phyloP scores from a whole-genome alignment of 2,888 invertebrate species.

The Congeria kusceri region DNA sequence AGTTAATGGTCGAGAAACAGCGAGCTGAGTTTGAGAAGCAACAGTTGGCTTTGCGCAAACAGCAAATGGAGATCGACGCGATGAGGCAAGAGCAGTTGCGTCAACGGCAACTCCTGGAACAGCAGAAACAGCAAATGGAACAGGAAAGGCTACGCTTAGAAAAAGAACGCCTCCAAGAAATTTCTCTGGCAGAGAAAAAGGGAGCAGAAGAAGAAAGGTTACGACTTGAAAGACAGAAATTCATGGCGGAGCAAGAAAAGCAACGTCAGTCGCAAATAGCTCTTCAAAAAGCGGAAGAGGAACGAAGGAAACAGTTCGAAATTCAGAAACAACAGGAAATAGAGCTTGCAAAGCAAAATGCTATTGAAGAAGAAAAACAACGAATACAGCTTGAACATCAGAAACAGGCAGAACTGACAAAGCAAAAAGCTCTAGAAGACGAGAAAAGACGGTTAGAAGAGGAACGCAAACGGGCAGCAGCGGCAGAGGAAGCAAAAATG shows the following conservation, averaged over 20 bases:
- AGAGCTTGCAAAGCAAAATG: constrained; percentile 27
- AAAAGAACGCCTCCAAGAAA: constrained; percentile 16
- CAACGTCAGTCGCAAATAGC: neutral
- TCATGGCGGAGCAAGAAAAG: constrained; percentile 6
- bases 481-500: constrained; percentile 18
- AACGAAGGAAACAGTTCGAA: constrained; percentile 17
- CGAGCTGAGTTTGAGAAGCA: constrained; percentile 39
- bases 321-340: constrained; percentile 32
- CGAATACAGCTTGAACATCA: constrained; percentile 25
- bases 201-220: constrained; percentile 26
- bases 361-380: constrained; percentile 25
- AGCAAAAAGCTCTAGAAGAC: constrained; percentile 17
- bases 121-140: constrained; percentile 23
- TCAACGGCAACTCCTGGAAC: constrained; percentile 17
- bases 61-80: constrained; percentile 43
- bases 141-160: constrained; percentile 30
- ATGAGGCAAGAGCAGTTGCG: constrained; percentile 20
- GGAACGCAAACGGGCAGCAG: constrained; percentile 18
- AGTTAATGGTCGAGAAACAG: constrained; percentile 43
- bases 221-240: constrained; percentile 17
- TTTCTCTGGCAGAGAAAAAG: constrained; percentile 20
- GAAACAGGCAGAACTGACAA: constrained; percentile 12
- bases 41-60: constrained; percentile 36
- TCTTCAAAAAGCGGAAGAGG: constrained; percentile 5
- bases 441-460: constrained; percentile 14